These are phyloP conservation scores for Papilio polyxenes DNA, from an alignment of 1,140 invertebrate genomes.

Conservation along the genomic window DNA sequence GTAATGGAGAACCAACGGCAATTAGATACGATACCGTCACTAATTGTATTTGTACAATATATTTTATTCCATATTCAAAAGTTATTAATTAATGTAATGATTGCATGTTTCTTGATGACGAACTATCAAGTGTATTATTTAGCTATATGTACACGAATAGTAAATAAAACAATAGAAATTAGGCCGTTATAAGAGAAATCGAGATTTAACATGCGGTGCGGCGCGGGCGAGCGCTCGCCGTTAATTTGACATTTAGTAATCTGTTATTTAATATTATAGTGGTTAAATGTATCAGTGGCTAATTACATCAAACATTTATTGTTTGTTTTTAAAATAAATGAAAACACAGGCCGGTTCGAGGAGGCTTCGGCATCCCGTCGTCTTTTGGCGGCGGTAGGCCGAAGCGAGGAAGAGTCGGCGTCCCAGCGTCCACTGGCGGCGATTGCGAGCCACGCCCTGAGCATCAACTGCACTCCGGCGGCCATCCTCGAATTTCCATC, in stretches of 20 bases:
- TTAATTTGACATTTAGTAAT: no score
- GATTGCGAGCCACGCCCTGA: conserved; percentile 36
- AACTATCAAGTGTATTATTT: no score
- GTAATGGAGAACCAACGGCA: neutral
- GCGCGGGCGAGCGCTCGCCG: no score
- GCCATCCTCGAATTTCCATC: conserved; percentile 90
- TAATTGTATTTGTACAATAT: neutral
- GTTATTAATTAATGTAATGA: neutral
- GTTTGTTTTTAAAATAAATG: no score
- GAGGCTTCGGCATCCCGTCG: no score
- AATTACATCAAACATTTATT: no score
- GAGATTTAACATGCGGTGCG: no score
- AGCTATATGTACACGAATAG: no score
- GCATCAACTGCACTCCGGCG: conserved; percentile 86
- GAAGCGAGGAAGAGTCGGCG: neutral
- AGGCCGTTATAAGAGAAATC: neutral
- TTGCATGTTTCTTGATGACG: no score
- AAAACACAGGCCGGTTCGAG: no score
- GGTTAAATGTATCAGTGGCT: no score
- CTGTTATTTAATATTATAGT: no score
- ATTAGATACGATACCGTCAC: neutral
- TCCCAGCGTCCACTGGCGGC: conserved; percentile 55
- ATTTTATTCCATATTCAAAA: neutral
- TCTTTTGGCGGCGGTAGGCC: neutral
- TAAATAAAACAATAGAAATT: neutral